Percentiles rank a stretch among this genome's conserved stretches.
Conservation (phyloP, 2,113 vertebrate species). For the Meriones unguiculatus region DNA sequence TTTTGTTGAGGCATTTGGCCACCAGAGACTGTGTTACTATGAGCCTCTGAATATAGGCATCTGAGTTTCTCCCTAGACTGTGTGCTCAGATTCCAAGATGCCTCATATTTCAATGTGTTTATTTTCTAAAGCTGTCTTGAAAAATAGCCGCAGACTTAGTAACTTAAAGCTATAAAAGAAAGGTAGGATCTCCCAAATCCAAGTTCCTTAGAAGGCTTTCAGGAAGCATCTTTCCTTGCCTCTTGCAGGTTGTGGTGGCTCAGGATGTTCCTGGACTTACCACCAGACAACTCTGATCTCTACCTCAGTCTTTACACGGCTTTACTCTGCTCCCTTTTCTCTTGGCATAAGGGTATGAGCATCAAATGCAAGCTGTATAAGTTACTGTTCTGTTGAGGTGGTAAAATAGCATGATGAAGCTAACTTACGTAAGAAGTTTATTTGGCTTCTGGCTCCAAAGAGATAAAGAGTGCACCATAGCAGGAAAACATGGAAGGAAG, state of each 20-base stretch:
- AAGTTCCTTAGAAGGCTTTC: background rate
- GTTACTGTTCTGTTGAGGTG: background rate
- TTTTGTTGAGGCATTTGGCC: background rate
- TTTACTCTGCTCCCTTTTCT: too few species aligned
- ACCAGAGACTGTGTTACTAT: background rate
- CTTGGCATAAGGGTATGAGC: background rate
- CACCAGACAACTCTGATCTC: background rate
- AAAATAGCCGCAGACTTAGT: background rate
- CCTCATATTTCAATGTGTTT: background rate
- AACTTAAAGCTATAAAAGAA: background rate
- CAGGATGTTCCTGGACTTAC: background rate
- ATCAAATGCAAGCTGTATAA: background rate
- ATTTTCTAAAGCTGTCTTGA: background rate
- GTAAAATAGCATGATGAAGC: background rate
- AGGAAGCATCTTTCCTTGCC: background rate
- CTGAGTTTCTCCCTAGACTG: background rate
- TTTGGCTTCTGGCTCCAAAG: background rate
- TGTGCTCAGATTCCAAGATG: too few species aligned
- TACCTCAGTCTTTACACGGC: background rate
- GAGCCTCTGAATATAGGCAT: background rate
- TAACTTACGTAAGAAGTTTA: background rate
- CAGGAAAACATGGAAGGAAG: background rate
- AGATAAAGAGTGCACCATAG: background rate
- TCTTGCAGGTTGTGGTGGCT: background rate
- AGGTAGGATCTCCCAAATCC: background rate